Conservation (phyloP, 2,797 vertebrate genomes). For the Danio choprae region DNA sequence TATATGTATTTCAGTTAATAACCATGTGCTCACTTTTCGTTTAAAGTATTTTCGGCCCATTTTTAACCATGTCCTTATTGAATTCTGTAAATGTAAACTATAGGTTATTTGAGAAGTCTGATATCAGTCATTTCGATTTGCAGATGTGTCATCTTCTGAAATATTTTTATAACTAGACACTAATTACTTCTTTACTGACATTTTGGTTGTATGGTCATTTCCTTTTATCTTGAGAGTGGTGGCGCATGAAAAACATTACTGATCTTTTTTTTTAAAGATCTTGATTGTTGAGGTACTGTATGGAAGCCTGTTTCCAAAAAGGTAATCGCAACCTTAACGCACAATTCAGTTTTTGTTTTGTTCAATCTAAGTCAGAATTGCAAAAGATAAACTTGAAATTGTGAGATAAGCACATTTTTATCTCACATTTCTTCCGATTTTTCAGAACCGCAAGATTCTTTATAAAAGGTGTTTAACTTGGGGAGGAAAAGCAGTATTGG, state of each 20-base stretch:
- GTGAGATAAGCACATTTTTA: too few relatives aligned
- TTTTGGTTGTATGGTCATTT: neutral
- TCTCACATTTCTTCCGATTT: too few relatives aligned
- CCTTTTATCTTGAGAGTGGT: neutral
- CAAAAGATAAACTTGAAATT: too few relatives aligned
- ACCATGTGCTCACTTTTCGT: neutral
- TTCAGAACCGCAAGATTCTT: too few relatives aligned
- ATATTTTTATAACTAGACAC: constrained; percentile 6
- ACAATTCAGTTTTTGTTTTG: too few relatives aligned
- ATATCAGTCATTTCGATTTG: neutral
- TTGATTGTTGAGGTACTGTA: neutral
- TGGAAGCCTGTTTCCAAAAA: too few relatives aligned
- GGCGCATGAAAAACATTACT: neutral
- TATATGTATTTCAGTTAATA: neutral
- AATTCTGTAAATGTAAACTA: neutral
- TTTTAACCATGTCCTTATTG: neutral
- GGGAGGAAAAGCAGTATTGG: too few relatives aligned
- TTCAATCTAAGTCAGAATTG: too few relatives aligned
- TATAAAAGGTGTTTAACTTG: too few relatives aligned
- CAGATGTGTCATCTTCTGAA: neutral
- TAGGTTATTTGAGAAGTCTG: neutral
- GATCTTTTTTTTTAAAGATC: constrained; percentile 32
- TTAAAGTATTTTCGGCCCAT: neutral
- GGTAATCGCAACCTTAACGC: too few relatives aligned
- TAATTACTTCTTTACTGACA: neutral